Evolutionary conservation across 2,113 vertebrate genomes (phyloP), one percentile per base, ranked within the genome.

Genomic region (human): DNA sequence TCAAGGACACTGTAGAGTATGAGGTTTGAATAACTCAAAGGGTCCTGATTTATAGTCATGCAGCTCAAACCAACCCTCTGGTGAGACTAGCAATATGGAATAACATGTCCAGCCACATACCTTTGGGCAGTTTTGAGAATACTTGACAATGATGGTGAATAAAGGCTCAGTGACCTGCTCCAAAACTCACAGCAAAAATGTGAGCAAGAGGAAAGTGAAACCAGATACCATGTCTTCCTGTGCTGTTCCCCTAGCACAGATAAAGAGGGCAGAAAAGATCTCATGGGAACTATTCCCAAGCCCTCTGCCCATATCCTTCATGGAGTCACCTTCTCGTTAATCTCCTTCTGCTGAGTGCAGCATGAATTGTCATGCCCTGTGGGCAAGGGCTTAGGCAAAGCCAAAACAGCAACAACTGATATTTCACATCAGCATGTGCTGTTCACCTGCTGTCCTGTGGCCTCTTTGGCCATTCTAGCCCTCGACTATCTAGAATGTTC

Each of bases 371-470:
- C 70, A 8, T 4, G 50, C 12, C 22, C 18, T 12, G 32, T 45
- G 27, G 40, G 10, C 25, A n/a, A 73, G 79, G 86, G 48, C 18
- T 12, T 32, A 40, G 48, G 57, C 35, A 50, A 48, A 50, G 23
- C 50, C 55, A 32, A 61, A 38, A 25, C 35, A 43, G 14, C 38
- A 10, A 8, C 6, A 2, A 8, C 12, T 13, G 27, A 14, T 6
- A 1, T 4, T 16, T n/a, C 38, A 57, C 25, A 5, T 23, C n/a
- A 16, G 8, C 27, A 2, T 1, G 5, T 38, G 4, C 32, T 22
- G 2, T 2, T 50, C n/a, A 23, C 59, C 11, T 72, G 30, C 23
- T 57, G 18, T 30, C 12, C 78, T 1, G 2, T 59, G 2, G 14
- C 66, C 45, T 86, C 66, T 38, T 30, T 23, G 30, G 45, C 66